Evolutionary conservation across 2,888 invertebrate species (phyloP).

Genomic region (Selenia dentaria): DNA sequence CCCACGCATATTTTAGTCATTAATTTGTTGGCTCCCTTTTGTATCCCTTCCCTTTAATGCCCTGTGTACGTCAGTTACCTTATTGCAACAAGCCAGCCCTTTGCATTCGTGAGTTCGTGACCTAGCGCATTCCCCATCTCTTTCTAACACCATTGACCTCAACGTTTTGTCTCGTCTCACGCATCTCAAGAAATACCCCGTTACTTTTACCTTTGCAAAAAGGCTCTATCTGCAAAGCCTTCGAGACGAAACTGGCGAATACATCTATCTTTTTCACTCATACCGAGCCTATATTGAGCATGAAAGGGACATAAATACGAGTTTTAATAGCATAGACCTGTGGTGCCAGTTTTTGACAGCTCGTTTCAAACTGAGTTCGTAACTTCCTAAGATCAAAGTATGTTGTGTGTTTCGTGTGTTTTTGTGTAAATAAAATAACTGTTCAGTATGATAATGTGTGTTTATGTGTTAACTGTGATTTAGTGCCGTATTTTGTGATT

Average conservation of each 20-base stretch:
- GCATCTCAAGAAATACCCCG: conserved; percentile 82
- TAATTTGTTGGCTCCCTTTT: too few species aligned
- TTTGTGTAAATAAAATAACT: conserved; percentile 40
- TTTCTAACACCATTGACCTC: conserved; percentile 54
- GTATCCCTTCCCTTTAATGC: background rate
- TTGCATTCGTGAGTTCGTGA: conserved; percentile 68
- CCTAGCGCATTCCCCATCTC: conserved; percentile 57
- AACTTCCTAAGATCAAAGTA: conserved; percentile 54
- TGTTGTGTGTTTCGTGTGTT: conserved; percentile 52
- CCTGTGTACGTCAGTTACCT: conserved; percentile 38
- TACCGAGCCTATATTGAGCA: conserved; percentile 8
- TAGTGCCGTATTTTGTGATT: conserved; percentile 12
- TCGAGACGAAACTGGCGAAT: conserved; percentile 26
- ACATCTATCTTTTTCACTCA: conserved; percentile 45
- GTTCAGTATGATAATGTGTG: conserved; percentile 42
- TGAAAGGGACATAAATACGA: conserved; percentile 48
- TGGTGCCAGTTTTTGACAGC: conserved; percentile 82
- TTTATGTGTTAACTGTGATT: conserved; percentile 28
- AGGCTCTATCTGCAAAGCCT: conserved; percentile 74
- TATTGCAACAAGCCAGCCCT: conserved; percentile 37
- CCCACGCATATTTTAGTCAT: too few species aligned
- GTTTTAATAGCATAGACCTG: conserved; percentile 66
- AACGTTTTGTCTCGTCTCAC: conserved; percentile 65
- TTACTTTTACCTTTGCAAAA: conserved; percentile 84
- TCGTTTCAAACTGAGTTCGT: conserved; percentile 65